Evolutionary conservation across 2,113 vertebrate genomes (phyloP), one percentile per base, ranked within the genome.

Genomic region (Seriola aureovittata): DNA sequence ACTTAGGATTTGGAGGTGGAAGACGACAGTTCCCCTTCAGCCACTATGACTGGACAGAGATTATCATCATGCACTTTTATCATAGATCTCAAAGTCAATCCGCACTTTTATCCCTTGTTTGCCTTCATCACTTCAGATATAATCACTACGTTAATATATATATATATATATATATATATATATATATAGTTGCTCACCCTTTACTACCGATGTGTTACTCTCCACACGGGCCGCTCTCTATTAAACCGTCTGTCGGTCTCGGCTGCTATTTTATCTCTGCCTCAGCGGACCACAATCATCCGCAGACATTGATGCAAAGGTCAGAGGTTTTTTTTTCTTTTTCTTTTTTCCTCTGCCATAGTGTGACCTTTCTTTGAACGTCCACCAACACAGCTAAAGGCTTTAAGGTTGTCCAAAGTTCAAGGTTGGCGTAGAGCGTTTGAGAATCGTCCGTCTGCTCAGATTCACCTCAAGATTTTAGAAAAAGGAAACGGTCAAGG

Each of bases 321-420:
- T 93, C 92, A 90, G 52, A 70, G 62, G 7, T 6, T 3, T 62
- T 74, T 80, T 70, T 70, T 9, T 14, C 50, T 66, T 29, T 29
- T 29, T 29, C 25, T 29, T 80, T 80, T 70, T 70, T 9, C 19
- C 50, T 66, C 69, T 62, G 54, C 75, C 57, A 63, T 68, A 63
- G 67, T 29, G 17, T 89, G 89, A 93, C 90, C 92, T 93, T 93
- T 91, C 92, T 93, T 93, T 93, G 90, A 93, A 91, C 76, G 4
- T 85, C 82, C 84, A 69, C 77, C 78, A 42, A 73, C 78, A 70
- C 82, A 78, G 72, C 57, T 9, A 59, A 65, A 71, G 36, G 65
- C 58, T 91, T 64, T 42, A 64, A 82, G 72, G 59, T 85, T 52
- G 23, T 71, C 57, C 36, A 29, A 42, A 42, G 21, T 40, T 75